Percentiles rank a stretch among this genome's conserved stretches.
Conservation (phyloP, 2,888 invertebrate species). For the Mythimna lalbum region DNA sequence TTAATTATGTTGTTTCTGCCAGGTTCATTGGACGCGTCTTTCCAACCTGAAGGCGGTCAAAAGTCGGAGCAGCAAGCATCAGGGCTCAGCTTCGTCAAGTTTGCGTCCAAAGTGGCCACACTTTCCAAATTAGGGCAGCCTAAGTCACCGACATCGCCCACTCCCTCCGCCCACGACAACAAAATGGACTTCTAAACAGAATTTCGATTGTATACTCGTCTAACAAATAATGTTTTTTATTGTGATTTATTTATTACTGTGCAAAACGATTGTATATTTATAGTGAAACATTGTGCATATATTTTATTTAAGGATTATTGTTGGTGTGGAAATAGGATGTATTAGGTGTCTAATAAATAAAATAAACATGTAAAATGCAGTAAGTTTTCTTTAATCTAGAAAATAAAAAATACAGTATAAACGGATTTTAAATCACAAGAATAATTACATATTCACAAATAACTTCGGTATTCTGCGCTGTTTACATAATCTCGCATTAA, state of each 20-base stretch:
- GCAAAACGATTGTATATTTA: neutral
- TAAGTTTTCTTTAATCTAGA: slow-evolving; percentile 91
- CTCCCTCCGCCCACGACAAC: slow-evolving; percentile 73
- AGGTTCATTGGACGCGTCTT: slow-evolving; percentile 85
- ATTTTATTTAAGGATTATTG: neutral
- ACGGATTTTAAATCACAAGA: slow-evolving; percentile 90
- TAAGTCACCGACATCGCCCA: slow-evolving; percentile 82
- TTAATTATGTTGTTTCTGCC: slow-evolving; percentile 18
- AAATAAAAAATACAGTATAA: slow-evolving; percentile 91
- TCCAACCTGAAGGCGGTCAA: slow-evolving; percentile 80
- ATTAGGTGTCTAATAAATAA: slow-evolving; percentile 55
- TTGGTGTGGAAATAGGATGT: slow-evolving; percentile 14
- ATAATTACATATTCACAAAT: slow-evolving; percentile 91
- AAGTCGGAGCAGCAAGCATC: slow-evolving; percentile 83
- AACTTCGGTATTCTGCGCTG: slow-evolving; percentile 84
- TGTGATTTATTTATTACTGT: slow-evolving; percentile 9
- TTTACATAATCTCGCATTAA: slow-evolving; percentile 84
- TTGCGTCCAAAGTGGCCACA: slow-evolving; percentile 85
- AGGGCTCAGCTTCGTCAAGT: slow-evolving; percentile 83
- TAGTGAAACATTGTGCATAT: neutral
- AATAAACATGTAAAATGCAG: slow-evolving; percentile 77
- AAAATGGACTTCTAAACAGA: slow-evolving; percentile 82
- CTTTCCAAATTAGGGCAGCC: slow-evolving; percentile 82
- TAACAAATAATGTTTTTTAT: slow-evolving; percentile 4
- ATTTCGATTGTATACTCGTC: neutral